A percentile compares a stretch with the other conserved stretches of the same genome.
Evolutionary conservation across 2,888 invertebrate genomes (phyloP).

Genomic region (Hypercompe scribonia): DNA sequence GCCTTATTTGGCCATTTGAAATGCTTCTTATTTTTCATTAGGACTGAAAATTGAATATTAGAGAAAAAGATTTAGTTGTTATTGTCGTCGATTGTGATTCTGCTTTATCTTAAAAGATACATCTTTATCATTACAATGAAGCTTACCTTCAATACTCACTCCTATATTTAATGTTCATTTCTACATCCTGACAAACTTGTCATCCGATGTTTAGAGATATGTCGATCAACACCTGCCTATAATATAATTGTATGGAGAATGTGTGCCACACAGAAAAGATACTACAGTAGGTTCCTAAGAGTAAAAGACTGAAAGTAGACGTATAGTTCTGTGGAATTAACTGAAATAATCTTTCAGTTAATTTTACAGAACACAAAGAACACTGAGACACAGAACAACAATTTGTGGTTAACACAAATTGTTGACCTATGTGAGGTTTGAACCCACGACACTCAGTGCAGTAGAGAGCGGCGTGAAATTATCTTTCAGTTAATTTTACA

Average conservation of each 20-base stretch:
- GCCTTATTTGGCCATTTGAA: conserved; percentile 13
- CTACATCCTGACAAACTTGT: neutral
- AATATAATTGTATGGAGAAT: neutral
- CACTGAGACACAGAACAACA: too few relatives aligned
- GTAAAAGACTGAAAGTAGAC: too few relatives aligned
- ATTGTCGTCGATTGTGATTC: neutral
- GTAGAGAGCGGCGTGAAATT: too few relatives aligned
- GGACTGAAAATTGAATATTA: neutral
- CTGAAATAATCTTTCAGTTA: too few relatives aligned
- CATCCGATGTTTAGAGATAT: neutral
- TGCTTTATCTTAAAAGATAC: neutral
- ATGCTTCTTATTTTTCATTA: conserved; percentile 16
- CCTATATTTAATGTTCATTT: neutral
- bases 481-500: too few relatives aligned
- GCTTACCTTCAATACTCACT: neutral
- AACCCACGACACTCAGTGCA: too few relatives aligned
- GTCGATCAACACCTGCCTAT: neutral
- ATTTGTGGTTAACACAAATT: too few relatives aligned
- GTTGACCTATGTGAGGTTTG: too few relatives aligned
- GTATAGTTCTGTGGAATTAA: neutral
- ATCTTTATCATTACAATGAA: neutral
- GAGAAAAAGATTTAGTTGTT: neutral
- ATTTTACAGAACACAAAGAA: too few relatives aligned
- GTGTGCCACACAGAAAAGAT: neutral
- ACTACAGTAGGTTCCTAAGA: neutral